phyloP scores from a whole-genome alignment of 2,888 invertebrate genomes.

The Eulithis prunata region DNA sequence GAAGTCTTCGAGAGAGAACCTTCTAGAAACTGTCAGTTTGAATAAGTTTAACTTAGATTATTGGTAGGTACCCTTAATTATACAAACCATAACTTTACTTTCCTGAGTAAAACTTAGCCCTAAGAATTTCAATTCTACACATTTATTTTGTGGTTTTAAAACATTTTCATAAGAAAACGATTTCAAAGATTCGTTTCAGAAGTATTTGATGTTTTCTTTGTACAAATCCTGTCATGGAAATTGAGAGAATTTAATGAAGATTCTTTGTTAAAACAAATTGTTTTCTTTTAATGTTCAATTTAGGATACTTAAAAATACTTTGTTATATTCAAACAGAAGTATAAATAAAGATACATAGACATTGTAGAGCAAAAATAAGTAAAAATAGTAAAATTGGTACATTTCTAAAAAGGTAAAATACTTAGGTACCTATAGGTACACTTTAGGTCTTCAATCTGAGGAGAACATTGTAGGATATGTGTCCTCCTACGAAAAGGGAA shows the following conservation, averaged over 20 bases:
- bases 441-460: no score
- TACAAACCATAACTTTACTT: no score
- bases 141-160: slow-evolving; percentile 29
- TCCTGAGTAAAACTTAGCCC: neutral
- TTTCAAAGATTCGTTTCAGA: slow-evolving; percentile 37
- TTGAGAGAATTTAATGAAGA: slow-evolving; percentile 38
- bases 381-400: no score
- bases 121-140: slow-evolving; percentile 4
- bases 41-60: no score
- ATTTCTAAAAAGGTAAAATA: no score
- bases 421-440: no score
- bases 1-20: no score
- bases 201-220: slow-evolving; percentile 41
- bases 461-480: no score
- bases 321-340: slow-evolving; percentile 2
- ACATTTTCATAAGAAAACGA: slow-evolving; percentile 37
- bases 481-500: no score
- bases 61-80: no score
- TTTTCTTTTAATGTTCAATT: slow-evolving; percentile 23
- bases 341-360: neutral
- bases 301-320: slow-evolving; percentile 11
- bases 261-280: slow-evolving; percentile 37
- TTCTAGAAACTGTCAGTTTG: no score
- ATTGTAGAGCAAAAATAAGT: no score
- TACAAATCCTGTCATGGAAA: slow-evolving; percentile 38